A percentile compares a stretch with the other conserved stretches of the same genome.
These are phyloP conservation scores for Tonatia bakeri DNA, from an alignment of 2,113 vertebrate genomes.

Conservation along the genomic window DNA sequence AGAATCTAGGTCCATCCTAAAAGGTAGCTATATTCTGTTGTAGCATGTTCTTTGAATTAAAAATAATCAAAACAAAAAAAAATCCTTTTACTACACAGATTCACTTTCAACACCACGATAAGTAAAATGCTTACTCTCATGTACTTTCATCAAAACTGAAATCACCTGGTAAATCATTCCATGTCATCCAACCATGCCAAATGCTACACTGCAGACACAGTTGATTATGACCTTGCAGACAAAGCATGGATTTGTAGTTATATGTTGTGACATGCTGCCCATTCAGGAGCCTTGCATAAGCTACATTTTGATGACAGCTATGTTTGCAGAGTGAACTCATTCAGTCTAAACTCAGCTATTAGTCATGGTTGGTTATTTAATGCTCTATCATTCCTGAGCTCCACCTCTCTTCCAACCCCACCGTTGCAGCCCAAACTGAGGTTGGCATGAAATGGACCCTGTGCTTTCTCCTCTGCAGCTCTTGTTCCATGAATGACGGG, in stretches of 20 bases:
- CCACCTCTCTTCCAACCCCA: neutral
- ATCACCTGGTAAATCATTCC: neutral
- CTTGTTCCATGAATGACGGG: neutral
- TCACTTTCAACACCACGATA: constrained; percentile 22
- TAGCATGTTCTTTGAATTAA: constrained; percentile 42
- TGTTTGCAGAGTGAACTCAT: constrained; percentile 49
- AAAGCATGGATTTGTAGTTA: constrained; percentile 40
- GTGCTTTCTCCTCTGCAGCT: neutral
- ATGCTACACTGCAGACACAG: neutral
- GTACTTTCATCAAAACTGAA: constrained; percentile 35
- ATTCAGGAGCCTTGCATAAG: neutral
- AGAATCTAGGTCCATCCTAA: neutral
- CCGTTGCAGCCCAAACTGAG: neutral
- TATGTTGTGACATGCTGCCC: constrained; percentile 36
- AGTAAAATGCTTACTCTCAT: neutral
- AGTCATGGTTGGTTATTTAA: constrained; percentile 58
- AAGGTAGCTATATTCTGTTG: neutral
- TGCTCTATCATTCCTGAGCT: constrained; percentile 16
- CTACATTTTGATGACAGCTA: constrained; percentile 37
- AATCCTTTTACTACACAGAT: neutral
- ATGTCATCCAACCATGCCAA: neutral
- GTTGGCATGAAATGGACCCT: neutral
- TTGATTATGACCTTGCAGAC: constrained; percentile 38
- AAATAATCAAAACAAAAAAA: constrained; percentile 19
- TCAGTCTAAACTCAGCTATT: constrained; percentile 8